Conservation (phyloP, 92 coral and sea anemone genomes). For the Pocillopora grandis region DNA sequence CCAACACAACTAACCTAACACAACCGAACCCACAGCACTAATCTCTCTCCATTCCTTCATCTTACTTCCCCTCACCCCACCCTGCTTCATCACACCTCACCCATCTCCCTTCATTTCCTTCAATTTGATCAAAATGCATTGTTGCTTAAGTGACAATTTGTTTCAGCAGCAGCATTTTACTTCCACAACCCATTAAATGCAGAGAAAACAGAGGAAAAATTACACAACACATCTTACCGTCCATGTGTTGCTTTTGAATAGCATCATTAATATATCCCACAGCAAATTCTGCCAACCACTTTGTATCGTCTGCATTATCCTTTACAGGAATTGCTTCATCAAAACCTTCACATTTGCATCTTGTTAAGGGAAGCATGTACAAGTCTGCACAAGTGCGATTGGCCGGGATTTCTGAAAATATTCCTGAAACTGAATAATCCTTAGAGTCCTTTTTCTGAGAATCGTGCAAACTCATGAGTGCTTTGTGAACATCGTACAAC, state of each 20-base stretch:
- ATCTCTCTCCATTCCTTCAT: neutral
- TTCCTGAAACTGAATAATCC: slow-evolving; percentile 55
- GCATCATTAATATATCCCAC: slow-evolving; percentile 63
- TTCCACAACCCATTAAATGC: neutral
- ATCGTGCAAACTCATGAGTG: slow-evolving; percentile 75
- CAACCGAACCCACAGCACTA: neutral
- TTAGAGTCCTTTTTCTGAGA: slow-evolving; percentile 36
- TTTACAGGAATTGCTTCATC: slow-evolving; percentile 44
- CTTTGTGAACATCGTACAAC: slow-evolving; percentile 71
- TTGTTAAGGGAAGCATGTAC: slow-evolving; percentile 70
- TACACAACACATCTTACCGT: slow-evolving; percentile 38
- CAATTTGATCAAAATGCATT: neutral
- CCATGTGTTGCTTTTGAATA: slow-evolving; percentile 63
- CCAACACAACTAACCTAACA: too few relatives aligned
- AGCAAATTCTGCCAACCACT: slow-evolving; percentile 77
- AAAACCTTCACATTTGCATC: slow-evolving; percentile 79
- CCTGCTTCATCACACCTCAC: neutral
- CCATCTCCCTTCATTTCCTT: neutral
- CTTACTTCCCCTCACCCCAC: neutral
- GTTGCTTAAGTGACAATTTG: neutral
- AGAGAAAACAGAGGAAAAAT: too few relatives aligned
- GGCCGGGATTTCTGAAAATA: slow-evolving; percentile 60
- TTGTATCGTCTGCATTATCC: slow-evolving; percentile 47
- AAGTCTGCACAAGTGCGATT: slow-evolving; percentile 77
- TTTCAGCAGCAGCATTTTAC: neutral